Evolutionary conservation across 2,113 vertebrate species (phyloP).

Genomic region (Platichthys stellatus): DNA sequence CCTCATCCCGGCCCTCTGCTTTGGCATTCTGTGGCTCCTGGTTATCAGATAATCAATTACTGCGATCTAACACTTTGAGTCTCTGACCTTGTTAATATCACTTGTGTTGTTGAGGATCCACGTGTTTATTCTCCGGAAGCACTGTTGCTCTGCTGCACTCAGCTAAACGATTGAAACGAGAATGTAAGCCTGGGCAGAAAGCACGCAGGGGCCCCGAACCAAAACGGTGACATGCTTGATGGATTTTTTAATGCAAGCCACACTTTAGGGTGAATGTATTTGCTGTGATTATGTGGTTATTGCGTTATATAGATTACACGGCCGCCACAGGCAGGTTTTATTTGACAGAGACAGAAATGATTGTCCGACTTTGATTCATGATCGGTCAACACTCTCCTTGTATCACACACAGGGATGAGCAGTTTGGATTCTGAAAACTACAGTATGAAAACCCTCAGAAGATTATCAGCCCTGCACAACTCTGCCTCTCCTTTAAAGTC

Average conservation of each 20-base stretch:
- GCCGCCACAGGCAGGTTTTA: constrained; percentile 43
- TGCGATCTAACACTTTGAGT: constrained; percentile 40
- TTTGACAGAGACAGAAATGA: constrained; percentile 44
- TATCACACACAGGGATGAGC: constrained; percentile 13
- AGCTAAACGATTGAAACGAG: constrained; percentile 5
- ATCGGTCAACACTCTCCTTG: constrained; percentile 36
- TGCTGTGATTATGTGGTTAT: constrained; percentile 72
- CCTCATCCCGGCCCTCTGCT: not conserved
- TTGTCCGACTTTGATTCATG: constrained; percentile 43
- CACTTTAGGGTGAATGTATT: constrained; percentile 62
- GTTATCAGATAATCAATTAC: constrained; percentile 59
- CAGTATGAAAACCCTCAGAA: constrained; percentile 22
- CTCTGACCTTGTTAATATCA: not conserved
- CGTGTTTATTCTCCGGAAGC: not conserved
- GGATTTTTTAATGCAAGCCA: constrained; percentile 48
- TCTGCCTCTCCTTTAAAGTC: not conserved
- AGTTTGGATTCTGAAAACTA: constrained; percentile 5
- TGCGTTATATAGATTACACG: constrained; percentile 72
- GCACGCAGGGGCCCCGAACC: not conserved
- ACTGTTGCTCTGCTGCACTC: not conserved
- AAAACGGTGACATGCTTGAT: constrained; percentile 37
- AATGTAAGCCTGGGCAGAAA: not conserved
- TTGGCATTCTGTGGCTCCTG: constrained; percentile 14
- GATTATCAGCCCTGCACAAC: constrained; percentile 1
- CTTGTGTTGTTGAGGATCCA: not conserved